phyloP scores from a whole-genome alignment of 2,113 vertebrate genomes.

The Cyprinodon brontotheroides region DNA sequence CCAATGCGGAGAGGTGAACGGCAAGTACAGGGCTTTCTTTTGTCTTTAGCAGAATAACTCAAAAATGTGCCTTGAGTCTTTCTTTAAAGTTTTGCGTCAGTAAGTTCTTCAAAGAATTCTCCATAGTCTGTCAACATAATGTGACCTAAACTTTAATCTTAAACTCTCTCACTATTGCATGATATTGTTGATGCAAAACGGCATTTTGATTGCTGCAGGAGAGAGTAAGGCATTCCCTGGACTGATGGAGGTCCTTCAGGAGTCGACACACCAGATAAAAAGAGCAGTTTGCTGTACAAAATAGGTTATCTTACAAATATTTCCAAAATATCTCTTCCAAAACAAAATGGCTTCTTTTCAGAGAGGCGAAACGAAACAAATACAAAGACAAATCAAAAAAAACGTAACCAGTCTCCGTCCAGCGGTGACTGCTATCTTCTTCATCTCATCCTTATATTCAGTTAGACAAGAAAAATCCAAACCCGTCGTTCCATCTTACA shows the following conservation, averaged over 20 bases:
- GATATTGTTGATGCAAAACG: slow-evolving; percentile 49
- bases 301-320: slow-evolving; percentile 79
- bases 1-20: slow-evolving; percentile 54
- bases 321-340: slow-evolving; percentile 79
- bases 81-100: slow-evolving; percentile 56
- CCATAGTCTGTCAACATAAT: slow-evolving; percentile 53
- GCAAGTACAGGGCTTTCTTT: slow-evolving; percentile 37
- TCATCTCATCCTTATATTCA: slow-evolving; percentile 65
- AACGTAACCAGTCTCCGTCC: slow-evolving; percentile 69
- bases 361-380: slow-evolving; percentile 37
- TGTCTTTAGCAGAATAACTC: slow-evolving; percentile 49
- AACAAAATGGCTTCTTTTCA: slow-evolving; percentile 78
- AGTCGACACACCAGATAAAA: slow-evolving; percentile 71
- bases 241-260: slow-evolving; percentile 76
- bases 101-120: slow-evolving; percentile 58
- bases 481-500: slow-evolving; percentile 78
- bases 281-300: slow-evolving; percentile 78
- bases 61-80: slow-evolving; percentile 59
- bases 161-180: slow-evolving; percentile 7
- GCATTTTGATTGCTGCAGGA: slow-evolving; percentile 53
- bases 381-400: slow-evolving; percentile 9
- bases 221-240: slow-evolving; percentile 80
- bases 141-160: slow-evolving; percentile 41
- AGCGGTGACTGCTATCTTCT: slow-evolving; percentile 72
- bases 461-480: slow-evolving; percentile 64